Percentiles rank a stretch among this genome's conserved stretches.
Conservation (phyloP, 2,797 vertebrate genomes). For the Antennarius maculatus region DNA sequence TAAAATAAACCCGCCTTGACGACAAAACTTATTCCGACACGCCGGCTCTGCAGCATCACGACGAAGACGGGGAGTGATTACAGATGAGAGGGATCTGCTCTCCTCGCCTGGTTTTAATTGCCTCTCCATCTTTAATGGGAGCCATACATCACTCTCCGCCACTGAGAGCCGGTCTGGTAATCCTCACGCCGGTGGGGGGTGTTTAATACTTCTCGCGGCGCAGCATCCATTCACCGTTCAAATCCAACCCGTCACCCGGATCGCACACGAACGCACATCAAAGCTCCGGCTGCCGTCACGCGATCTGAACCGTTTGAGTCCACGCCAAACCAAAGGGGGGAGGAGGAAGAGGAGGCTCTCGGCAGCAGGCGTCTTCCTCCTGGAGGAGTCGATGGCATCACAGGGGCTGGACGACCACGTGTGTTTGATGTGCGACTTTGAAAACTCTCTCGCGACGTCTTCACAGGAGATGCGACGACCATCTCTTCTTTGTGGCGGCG, state of each 20-base stretch:
- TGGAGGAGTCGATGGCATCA: slow-evolving; percentile 27
- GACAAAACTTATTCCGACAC: slow-evolving; percentile 10
- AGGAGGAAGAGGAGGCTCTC: slow-evolving; percentile 6
- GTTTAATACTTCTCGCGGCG: slow-evolving; percentile 39
- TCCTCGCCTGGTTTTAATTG: slow-evolving; percentile 63
- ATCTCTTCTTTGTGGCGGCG: too few species aligned
- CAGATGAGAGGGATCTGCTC: slow-evolving; percentile 50
- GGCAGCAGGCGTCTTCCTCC: slow-evolving; percentile 36
- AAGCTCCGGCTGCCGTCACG: slow-evolving; percentile 30
- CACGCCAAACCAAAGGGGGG: slow-evolving; percentile 4
- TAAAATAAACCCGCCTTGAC: not conserved
- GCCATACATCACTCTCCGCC: slow-evolving; percentile 68
- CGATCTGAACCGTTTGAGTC: slow-evolving; percentile 18
- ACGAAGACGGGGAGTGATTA: slow-evolving; percentile 50
- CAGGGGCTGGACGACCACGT: not conserved
- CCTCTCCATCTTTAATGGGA: slow-evolving; percentile 69
- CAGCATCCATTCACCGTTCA: slow-evolving; percentile 28
- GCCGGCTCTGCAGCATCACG: slow-evolving; percentile 19
- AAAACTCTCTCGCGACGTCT: slow-evolving; percentile 3
- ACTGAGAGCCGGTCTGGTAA: slow-evolving; percentile 51
- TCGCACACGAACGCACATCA: slow-evolving; percentile 1
- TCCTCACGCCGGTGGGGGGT: slow-evolving; percentile 33
- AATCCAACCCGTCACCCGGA: slow-evolving; percentile 22
- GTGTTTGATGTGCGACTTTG: not conserved
- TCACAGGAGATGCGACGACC: not conserved